Percentiles rank a stretch among this genome's conserved stretches.
phyloP scores from a whole-genome alignment of 2,113 vertebrate genomes.

The Brachyhypopomus occidentalis region DNA sequence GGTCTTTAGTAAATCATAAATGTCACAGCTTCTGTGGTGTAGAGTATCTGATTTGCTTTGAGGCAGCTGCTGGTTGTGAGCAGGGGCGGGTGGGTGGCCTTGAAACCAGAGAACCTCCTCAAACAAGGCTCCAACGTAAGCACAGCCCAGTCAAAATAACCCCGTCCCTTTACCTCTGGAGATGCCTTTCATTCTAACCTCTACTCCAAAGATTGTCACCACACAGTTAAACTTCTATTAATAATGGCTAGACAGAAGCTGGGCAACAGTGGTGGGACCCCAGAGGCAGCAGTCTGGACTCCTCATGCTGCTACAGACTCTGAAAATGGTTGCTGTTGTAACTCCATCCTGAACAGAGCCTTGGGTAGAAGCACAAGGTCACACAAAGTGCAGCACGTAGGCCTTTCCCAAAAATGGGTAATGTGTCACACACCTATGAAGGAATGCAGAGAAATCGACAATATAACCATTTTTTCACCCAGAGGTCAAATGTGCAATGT shows the following conservation, averaged over 20 bases:
- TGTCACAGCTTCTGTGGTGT: conserved; percentile 41
- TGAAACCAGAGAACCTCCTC: conserved; percentile 40
- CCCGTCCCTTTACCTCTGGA: neutral
- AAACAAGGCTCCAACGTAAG: conserved; percentile 13
- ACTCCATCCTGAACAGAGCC: conserved; percentile 24
- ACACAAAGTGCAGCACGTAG: neutral
- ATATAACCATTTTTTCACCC: too few species aligned
- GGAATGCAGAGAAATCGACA: too few species aligned
- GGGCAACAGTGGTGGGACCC: neutral
- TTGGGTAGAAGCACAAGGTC: conserved; percentile 14
- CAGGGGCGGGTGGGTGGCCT: conserved; percentile 6
- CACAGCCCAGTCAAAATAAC: conserved; percentile 19
- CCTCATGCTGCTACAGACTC: conserved; percentile 5
- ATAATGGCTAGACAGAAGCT: conserved; percentile 18
- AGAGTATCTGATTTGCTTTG: conserved; percentile 32
- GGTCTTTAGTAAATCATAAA: conserved; percentile 8
- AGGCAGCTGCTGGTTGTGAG: neutral
- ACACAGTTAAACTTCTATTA: conserved; percentile 46
- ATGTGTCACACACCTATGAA: neutral
- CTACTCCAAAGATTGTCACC: conserved; percentile 22
- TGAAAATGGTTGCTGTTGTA: neutral
- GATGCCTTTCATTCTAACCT: conserved; percentile 46
- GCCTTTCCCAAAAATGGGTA: neutral
- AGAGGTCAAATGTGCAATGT: too few species aligned
- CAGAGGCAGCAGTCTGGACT: neutral